Evolutionary conservation across 2,797 vertebrate species (phyloP).

Genomic region (Eulemur mongoz): DNA sequence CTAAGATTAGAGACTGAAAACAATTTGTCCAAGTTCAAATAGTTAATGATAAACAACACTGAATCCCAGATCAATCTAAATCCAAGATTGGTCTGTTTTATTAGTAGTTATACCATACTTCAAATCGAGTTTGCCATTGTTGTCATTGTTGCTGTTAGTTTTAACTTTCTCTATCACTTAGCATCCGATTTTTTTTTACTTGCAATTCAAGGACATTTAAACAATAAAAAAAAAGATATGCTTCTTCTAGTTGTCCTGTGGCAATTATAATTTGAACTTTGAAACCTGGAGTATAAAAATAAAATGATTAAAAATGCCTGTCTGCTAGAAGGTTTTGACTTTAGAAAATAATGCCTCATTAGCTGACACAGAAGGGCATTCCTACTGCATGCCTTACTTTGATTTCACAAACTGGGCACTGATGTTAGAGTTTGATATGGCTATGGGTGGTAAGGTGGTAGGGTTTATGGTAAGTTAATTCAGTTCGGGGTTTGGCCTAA

Average conservation of each 20-base stretch:
- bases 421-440: not conserved
- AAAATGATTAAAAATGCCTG: slow-evolving; percentile 56
- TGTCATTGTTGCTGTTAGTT: not conserved
- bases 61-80: not conserved
- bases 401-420: not conserved
- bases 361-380: slow-evolving; percentile 25
- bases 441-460: not conserved
- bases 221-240: not conserved
- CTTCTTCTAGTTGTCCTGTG: not conserved
- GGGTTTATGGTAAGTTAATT: slow-evolving; percentile 24
- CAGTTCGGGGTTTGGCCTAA: not conserved
- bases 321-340: slow-evolving; percentile 30
- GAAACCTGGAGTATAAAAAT: slow-evolving; percentile 44
- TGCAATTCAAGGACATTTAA: slow-evolving; percentile 9
- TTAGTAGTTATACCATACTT: not conserved
- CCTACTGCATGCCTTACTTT: not conserved
- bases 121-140: not conserved
- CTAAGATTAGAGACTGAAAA: not conserved
- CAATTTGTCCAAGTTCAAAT: not conserved
- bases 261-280: slow-evolving; percentile 69
- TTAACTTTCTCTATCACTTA: not conserved
- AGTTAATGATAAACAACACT: not conserved
- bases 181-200: not conserved
- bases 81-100: not conserved
- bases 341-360: slow-evolving; percentile 62